Evolutionary conservation across 2,888 invertebrate species (phyloP), one percentile per base, ranked within the genome.

Genomic region (Octonoba sinensis): DNA sequence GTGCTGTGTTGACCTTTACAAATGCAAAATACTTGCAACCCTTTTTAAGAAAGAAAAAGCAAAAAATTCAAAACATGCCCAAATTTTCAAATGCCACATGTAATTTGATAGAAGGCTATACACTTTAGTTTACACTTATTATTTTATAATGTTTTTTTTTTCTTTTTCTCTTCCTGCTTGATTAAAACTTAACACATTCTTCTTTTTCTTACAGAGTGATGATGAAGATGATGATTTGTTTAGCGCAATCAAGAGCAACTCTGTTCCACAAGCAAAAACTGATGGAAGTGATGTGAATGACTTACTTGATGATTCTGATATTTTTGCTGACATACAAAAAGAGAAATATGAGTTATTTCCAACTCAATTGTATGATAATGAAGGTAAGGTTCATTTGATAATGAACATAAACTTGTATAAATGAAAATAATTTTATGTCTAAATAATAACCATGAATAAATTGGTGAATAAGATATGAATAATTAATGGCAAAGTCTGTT

Each of bases 341-440:
- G 82, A 82, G 44, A 82, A 82, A 46, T 82, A 82, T 59, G 75
- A 82, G 54, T 75, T 82, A 75, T 82, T 82, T 65, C 82, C 82
- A 2, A 75, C 51, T 44, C 22, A 70, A 20, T 16, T 74, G 18
- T 75, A 74, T 59, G 62, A 73, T 62, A 75, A 82, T 51, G 66
- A 66, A 16, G 66, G 44, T 60, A 60, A 60, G 13, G 4, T 20
- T 51, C 11, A 8, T 51, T 51, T 51, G 18, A 8, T n/a, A 51
- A 27, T 27, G 2, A 2, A 27, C 27, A 36, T 36, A 6, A 36
- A 36, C 8, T 3, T 27, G 3, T 27, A 27, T 2, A 27, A 27
- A 27, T 27, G 6, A 27, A 2, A 27, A 27, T 2, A 27, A 27
- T 3, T 27, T 3, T 27, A 6, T 27, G 6, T 2, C 6, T 27